Percentiles rank a stretch among this genome's conserved stretches.
Conservation (phyloP, 2,888 invertebrate species). For the Teinopalpus imperialis region DNA sequence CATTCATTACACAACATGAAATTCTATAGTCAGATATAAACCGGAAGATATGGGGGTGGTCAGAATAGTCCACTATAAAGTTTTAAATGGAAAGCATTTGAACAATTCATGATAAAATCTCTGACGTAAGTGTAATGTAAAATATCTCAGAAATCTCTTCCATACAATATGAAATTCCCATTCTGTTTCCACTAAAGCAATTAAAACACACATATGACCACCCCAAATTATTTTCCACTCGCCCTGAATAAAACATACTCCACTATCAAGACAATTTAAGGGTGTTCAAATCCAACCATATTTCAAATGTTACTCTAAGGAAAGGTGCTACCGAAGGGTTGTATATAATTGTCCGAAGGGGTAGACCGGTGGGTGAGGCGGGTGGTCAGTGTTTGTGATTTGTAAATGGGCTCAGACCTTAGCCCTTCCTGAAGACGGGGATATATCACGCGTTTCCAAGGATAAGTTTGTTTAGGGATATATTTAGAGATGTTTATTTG, state of each 20-base stretch:
- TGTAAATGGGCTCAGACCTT: slow-evolving; percentile 81
- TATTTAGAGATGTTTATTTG: slow-evolving; percentile 53
- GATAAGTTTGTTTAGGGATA: slow-evolving; percentile 70
- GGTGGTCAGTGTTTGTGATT: slow-evolving; percentile 82
- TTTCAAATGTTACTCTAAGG: slow-evolving; percentile 69
- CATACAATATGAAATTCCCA: too few relatives aligned
- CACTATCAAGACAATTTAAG: slow-evolving; percentile 43
- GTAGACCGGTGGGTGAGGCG: slow-evolving; percentile 31
- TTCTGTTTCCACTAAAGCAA: too few relatives aligned
- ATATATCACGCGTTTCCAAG: slow-evolving; percentile 77
- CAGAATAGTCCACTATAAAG: too few relatives aligned
- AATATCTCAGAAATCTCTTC: too few relatives aligned
- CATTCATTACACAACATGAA: too few relatives aligned
- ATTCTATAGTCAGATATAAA: too few relatives aligned
- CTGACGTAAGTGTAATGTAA: too few relatives aligned
- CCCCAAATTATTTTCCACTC: slow-evolving; percentile 3
- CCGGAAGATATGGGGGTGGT: too few relatives aligned
- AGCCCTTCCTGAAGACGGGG: slow-evolving; percentile 78
- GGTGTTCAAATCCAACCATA: slow-evolving; percentile 65
- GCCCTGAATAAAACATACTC: slow-evolving; percentile 45
- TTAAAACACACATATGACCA: not conserved
- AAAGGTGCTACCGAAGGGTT: slow-evolving; percentile 57
- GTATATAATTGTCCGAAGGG: slow-evolving; percentile 58
- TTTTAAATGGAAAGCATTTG: too few relatives aligned
- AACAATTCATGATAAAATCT: too few relatives aligned